Conservation (phyloP, 2,797 vertebrate genomes). For the Danio tinwini region DNA sequence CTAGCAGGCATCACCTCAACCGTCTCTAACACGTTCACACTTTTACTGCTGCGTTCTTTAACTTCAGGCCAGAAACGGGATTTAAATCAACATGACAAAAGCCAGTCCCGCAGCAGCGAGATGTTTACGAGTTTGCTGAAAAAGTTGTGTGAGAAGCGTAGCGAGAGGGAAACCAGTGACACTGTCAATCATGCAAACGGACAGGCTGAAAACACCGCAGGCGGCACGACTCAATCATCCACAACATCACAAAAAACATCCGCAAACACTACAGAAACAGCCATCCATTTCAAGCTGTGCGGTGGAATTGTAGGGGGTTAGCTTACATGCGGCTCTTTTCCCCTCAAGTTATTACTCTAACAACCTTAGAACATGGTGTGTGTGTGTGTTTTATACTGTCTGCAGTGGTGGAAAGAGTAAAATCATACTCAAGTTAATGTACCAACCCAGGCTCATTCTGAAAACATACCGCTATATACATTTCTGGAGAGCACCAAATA, state of each 20-base stretch:
- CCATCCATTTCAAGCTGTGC: slow-evolving; percentile 2
- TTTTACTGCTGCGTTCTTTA: slow-evolving; percentile 23
- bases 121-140: slow-evolving; percentile 38
- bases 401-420: not conserved
- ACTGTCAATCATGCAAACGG: slow-evolving; percentile 33
- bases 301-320: not conserved
- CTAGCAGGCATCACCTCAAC: not conserved
- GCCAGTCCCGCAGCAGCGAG: slow-evolving; percentile 15
- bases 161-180: slow-evolving; percentile 13
- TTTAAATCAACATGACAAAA: slow-evolving; percentile 49
- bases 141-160: not conserved
- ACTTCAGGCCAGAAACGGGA: slow-evolving; percentile 15
- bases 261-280: not conserved
- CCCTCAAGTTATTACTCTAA: slow-evolving; percentile 23
- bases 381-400: not conserved
- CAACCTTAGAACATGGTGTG: slow-evolving; percentile 1
- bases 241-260: slow-evolving; percentile 36
- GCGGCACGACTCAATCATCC: slow-evolving; percentile 42
- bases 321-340: not conserved
- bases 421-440: no score
- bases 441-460: no score
- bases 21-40: slow-evolving; percentile 25
- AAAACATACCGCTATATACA: no score
- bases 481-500: no score
- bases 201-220: slow-evolving; percentile 14